Conservation (phyloP, 2,797 vertebrate species). For the Paramormyrops hopkinsi region DNA sequence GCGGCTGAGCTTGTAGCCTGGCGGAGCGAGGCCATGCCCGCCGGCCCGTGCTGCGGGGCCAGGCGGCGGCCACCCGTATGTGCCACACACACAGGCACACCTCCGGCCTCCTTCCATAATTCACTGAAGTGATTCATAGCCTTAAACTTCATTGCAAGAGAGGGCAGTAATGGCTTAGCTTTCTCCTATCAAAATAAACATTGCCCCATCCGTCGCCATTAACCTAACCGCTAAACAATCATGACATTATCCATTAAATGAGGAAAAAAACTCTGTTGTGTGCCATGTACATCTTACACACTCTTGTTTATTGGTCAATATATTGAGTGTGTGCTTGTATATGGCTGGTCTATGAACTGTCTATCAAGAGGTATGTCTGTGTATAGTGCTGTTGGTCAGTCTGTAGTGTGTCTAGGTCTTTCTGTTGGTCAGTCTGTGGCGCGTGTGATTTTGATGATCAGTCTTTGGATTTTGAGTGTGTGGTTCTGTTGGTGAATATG, state of each 20-base stretch:
- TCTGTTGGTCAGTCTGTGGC: conserved; percentile 9
- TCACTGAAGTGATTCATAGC: background rate
- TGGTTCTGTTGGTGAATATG: background rate
- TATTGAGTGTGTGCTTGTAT: background rate
- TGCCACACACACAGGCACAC: background rate
- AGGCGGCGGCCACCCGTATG: conserved; percentile 23
- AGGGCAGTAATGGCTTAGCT: background rate
- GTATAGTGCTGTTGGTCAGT: background rate
- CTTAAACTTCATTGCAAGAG: background rate
- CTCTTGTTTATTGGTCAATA: background rate
- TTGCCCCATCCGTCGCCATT: too few species aligned
- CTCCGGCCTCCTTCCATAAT: background rate
- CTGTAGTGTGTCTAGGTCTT: background rate
- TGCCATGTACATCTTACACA: background rate
- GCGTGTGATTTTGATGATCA: conserved; percentile 6
- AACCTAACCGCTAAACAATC: background rate
- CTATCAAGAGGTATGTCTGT: background rate
- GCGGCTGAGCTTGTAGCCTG: conserved; percentile 51
- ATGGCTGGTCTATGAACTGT: background rate
- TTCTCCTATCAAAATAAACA: conserved; percentile 7
- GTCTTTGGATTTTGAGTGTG: conserved; percentile 3
- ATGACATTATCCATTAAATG: background rate
- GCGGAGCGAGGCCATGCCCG: background rate
- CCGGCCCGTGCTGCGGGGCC: conserved; percentile 26
- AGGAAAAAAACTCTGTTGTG: background rate